These are phyloP conservation scores for Corythornis madagascariensis DNA, from an alignment of 2,113 vertebrate genomes.

Conservation along the genomic window DNA sequence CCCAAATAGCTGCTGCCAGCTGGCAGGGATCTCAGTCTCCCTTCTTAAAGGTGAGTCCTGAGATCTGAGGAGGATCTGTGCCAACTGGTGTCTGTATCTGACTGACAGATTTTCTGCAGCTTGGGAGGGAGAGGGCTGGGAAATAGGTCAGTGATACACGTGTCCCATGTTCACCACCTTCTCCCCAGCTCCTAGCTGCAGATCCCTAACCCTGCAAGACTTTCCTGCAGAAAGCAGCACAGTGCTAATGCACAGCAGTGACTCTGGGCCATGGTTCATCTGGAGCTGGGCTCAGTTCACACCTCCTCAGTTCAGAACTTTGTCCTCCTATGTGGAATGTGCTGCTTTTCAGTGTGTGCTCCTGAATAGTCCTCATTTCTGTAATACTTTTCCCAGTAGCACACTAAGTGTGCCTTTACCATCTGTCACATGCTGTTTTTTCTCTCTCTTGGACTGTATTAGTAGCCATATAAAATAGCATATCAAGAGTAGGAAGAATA, in stretches of 20 bases:
- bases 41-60: neutral
- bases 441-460: conserved; percentile 6
- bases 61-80: neutral
- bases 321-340: conserved; percentile 44
- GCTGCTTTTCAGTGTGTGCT: neutral
- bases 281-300: conserved; percentile 36
- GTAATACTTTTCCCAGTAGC: conserved; percentile 9
- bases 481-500: neutral
- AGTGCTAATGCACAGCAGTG: neutral
- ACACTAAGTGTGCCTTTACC: neutral
- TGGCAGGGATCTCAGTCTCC: neutral
- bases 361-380: conserved; percentile 10
- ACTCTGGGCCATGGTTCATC: neutral
- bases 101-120: neutral
- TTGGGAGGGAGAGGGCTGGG: neutral
- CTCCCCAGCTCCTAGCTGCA: neutral
- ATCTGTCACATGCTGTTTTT: neutral
- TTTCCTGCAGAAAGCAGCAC: neutral
- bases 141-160: neutral
- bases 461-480: neutral
- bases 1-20: neutral
- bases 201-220: neutral
- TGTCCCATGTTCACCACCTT: neutral
- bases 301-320: conserved; percentile 42
- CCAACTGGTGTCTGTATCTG: neutral